These are phyloP conservation scores for Blastobasis lacticolella DNA, from an alignment of 2,888 invertebrate species.

Conservation along the genomic window DNA sequence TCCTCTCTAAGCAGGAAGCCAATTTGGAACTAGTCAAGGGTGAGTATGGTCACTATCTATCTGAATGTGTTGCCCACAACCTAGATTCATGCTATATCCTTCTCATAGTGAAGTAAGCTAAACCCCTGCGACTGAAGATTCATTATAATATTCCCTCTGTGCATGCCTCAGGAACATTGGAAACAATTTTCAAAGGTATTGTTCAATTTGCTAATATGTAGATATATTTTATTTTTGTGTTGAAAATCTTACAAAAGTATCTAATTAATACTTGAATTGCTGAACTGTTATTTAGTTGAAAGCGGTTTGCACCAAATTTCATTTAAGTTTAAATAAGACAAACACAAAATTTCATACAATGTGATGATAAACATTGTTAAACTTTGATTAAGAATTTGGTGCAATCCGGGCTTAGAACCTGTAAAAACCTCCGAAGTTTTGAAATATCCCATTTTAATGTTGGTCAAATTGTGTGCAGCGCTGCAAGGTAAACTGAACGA, in stretches of 20 bases:
- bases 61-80: neutral
- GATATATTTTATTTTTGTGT: too few species aligned
- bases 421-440: too few species aligned
- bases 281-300: too few species aligned
- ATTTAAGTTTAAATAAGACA: too few species aligned
- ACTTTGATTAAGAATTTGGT: too few species aligned
- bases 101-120: slow-evolving; percentile 37
- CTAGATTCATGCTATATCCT: slow-evolving; percentile 36
- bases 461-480: slow-evolving; percentile 61
- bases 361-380: too few species aligned
- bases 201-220: slow-evolving; percentile 54
- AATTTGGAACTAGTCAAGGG: slow-evolving; percentile 94
- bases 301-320: too few species aligned
- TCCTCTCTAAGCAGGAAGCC: slow-evolving; percentile 92
- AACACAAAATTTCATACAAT: too few species aligned
- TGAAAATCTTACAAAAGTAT: too few species aligned
- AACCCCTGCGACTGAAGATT: slow-evolving; percentile 38
- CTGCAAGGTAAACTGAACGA: slow-evolving; percentile 93
- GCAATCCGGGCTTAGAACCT: too few species aligned
- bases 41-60: slow-evolving; percentile 40
- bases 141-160: slow-evolving; percentile 54
- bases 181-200: slow-evolving; percentile 80
- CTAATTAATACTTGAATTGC: too few species aligned
- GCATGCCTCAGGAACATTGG: slow-evolving; percentile 79
- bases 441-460: too few species aligned